Conservation (phyloP, 2,113 vertebrate species). For the Bos taurus region DNA sequence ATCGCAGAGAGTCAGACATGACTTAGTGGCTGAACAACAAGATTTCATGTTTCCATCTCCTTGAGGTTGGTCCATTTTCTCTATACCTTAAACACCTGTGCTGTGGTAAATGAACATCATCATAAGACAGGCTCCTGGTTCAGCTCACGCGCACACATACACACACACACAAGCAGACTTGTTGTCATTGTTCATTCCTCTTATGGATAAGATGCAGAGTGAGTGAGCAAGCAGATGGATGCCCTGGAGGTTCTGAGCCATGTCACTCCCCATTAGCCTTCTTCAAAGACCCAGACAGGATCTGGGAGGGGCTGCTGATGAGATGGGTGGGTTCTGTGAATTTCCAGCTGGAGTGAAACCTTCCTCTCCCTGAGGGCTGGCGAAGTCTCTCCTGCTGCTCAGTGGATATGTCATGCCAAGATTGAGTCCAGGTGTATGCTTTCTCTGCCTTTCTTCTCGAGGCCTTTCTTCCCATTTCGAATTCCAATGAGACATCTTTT, state of each 20-base stretch:
- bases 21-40: neutral
- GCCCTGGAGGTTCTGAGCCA: slow-evolving; percentile 59
- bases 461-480: neutral
- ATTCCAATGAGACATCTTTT: neutral
- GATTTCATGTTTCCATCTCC: neutral
- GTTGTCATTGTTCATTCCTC: neutral
- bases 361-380: neutral
- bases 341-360: neutral
- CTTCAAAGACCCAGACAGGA: neutral
- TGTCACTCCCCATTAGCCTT: slow-evolving; percentile 68
- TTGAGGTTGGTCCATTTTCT: neutral
- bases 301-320: neutral
- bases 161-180: neutral
- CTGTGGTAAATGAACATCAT: neutral
- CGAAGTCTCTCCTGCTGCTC: neutral
- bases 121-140: neutral
- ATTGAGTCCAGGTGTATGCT: neutral
- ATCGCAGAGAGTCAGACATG: neutral
- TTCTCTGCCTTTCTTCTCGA: neutral
- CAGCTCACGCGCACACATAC: neutral
- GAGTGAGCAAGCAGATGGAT: slow-evolving; percentile 71
- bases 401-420: neutral
- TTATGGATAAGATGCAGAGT: neutral
- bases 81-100: neutral
- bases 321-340: neutral